phyloP scores from a whole-genome alignment of 1,140 invertebrate genomes.

The Globodera ellingtonae region DNA sequence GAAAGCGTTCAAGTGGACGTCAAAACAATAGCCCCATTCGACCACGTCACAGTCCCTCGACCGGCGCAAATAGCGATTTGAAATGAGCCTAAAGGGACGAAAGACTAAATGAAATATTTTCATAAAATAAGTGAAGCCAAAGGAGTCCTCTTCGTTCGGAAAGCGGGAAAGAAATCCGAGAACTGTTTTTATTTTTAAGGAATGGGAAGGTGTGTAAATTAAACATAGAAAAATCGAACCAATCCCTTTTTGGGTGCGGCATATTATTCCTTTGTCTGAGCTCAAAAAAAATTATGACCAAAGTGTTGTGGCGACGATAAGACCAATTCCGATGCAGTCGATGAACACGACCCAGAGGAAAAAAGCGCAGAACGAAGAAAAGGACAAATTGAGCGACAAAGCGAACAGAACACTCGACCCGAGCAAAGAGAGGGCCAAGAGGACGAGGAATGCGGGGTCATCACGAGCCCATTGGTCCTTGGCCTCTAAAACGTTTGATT shows the following conservation, averaged over 20 bases:
- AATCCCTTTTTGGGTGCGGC: too few relatives aligned
- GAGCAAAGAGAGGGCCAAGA: constrained; percentile 82
- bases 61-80: constrained; percentile 83
- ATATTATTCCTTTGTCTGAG: too few relatives aligned
- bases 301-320: constrained; percentile 83
- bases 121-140: not conserved
- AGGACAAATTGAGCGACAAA: constrained; percentile 76
- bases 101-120: not conserved
- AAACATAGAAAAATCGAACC: too few relatives aligned
- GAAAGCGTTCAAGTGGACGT: constrained; percentile 97
- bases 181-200: too few relatives aligned
- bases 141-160: not conserved
- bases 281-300: constrained; percentile 72
- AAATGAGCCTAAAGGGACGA: constrained; percentile 75
- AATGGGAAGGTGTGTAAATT: too few relatives aligned
- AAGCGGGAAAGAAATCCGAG: too few relatives aligned
- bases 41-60: constrained; percentile 77
- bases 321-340: constrained; percentile 85
- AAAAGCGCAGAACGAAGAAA: constrained; percentile 81
- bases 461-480: constrained; percentile 98
- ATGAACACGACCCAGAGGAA: constrained; percentile 89
- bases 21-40: constrained; percentile 96
- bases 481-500: constrained; percentile 74
- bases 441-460: constrained; percentile 95
- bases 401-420: constrained; percentile 88